Conservation (phyloP, 2,113 vertebrate species). For the Epinephelus lanceolatus region DNA sequence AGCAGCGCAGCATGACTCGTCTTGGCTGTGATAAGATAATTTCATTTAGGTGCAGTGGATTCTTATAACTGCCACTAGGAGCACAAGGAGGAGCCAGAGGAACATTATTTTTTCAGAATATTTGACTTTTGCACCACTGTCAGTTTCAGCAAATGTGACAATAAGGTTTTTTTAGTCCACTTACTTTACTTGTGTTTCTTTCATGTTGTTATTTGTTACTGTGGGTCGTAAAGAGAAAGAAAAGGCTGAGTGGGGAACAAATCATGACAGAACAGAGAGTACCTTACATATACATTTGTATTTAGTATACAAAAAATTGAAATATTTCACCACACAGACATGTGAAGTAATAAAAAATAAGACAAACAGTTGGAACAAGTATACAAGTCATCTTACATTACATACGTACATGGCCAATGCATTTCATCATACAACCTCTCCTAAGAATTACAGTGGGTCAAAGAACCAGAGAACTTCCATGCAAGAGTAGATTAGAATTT, state of each 20-base stretch:
- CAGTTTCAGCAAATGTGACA: too few species aligned
- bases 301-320: conserved; percentile 86
- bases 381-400: conserved; percentile 84
- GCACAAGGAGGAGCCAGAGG: too few species aligned
- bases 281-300: conserved; percentile 83
- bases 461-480: conserved; percentile 81
- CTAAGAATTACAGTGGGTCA: conserved; percentile 78
- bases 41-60: too few species aligned
- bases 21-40: too few species aligned
- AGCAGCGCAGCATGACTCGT: too few species aligned
- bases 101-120: too few species aligned
- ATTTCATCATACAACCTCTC: conserved; percentile 79
- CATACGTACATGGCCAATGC: conserved; percentile 81
- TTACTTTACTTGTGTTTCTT: too few species aligned
- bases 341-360: conserved; percentile 85
- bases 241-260: not conserved
- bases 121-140: too few species aligned
- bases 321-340: conserved; percentile 83
- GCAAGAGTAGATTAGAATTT: conserved; percentile 76
- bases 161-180: not conserved
- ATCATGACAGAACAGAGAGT: conserved; percentile 39
- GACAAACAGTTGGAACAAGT: conserved; percentile 81
- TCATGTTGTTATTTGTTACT: too few species aligned
- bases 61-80: too few species aligned
- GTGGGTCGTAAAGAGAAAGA: not conserved